Conservation (phyloP, 2,113 vertebrate species). For the Caloenas nicobarica region DNA sequence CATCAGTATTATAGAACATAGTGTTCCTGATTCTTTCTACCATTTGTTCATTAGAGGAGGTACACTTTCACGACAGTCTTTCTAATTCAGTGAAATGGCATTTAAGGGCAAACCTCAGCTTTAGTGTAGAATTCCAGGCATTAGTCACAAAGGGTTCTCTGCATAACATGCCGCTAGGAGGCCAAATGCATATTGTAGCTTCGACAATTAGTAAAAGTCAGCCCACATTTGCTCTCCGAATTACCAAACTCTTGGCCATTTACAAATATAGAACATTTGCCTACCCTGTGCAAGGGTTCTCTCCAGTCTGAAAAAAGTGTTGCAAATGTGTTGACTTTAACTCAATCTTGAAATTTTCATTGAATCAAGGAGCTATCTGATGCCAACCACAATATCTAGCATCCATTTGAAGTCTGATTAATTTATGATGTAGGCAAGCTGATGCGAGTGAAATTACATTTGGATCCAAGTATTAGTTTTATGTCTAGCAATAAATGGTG, state of each 20-base stretch:
- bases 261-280: background rate
- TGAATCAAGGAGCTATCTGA: background rate
- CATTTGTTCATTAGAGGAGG: background rate
- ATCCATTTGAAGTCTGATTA: background rate
- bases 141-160: background rate
- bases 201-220: background rate
- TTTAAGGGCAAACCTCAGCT: background rate
- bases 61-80: background rate
- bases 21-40: background rate
- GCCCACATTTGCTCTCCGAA: background rate
- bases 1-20: background rate
- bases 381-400: background rate
- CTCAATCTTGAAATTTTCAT: background rate
- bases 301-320: background rate
- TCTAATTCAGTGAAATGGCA: background rate
- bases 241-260: background rate
- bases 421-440: background rate
- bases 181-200: background rate
- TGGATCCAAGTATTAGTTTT: background rate
- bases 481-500: background rate
- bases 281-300: background rate
- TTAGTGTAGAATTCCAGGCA: background rate
- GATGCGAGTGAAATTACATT: background rate
- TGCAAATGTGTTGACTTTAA: background rate
- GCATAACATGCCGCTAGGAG: background rate